Conservation (phyloP, 2,797 vertebrate genomes). For the Takifugu ocellatus region DNA sequence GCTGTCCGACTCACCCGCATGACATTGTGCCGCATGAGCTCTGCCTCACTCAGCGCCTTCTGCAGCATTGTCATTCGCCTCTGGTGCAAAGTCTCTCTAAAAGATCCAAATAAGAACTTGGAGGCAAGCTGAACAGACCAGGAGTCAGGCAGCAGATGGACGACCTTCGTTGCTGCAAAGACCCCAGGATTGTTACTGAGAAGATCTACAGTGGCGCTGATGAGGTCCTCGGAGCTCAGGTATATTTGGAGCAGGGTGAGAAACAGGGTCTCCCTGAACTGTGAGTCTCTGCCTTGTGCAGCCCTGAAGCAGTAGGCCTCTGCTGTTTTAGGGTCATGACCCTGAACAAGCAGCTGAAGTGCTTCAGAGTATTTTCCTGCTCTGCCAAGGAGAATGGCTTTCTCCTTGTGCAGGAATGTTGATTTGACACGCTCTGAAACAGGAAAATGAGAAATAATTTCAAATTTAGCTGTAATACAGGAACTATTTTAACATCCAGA, state of each 20-base stretch:
- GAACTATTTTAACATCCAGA: not conserved
- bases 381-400: constrained; percentile 63
- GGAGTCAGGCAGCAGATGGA: constrained; percentile 62
- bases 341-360: constrained; percentile 62
- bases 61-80: constrained; percentile 62
- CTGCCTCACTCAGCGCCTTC: constrained; percentile 52
- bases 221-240: constrained; percentile 38
- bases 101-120: constrained; percentile 56
- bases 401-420: constrained; percentile 61
- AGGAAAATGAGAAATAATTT: not conserved
- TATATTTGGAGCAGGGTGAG: constrained; percentile 63
- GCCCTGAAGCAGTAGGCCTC: constrained; percentile 68
- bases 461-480: not conserved
- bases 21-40: constrained; percentile 60
- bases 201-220: constrained; percentile 54
- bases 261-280: constrained; percentile 48
- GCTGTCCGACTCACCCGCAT: constrained; percentile 57
- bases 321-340: constrained; percentile 52
- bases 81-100: constrained; percentile 64
- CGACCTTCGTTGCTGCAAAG: constrained; percentile 49
- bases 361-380: constrained; percentile 60
- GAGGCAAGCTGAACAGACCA: constrained; percentile 70
- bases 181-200: constrained; percentile 54
- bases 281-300: constrained; percentile 32
- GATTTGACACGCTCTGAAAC: constrained; percentile 55